These are phyloP conservation scores for Leptarthrus brevirostris DNA, from an alignment of 2,888 invertebrate genomes.

Conservation along the genomic window DNA sequence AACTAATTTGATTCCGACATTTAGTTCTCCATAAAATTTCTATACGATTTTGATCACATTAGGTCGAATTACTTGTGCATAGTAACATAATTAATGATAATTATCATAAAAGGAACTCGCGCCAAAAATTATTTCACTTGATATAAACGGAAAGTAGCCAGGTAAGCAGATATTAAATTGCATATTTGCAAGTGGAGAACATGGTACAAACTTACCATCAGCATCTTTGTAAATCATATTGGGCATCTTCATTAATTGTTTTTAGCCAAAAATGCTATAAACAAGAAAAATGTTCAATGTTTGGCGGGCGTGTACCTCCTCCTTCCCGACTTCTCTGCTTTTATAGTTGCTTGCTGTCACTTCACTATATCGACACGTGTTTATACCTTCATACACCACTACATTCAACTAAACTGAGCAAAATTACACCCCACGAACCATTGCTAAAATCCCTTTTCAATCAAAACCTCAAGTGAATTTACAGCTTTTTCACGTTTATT, in stretches of 20 bases:
- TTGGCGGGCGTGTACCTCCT: neutral
- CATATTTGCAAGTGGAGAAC: too few species aligned
- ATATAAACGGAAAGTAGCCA: too few species aligned
- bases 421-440: neutral
- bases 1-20: too few species aligned
- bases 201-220: slow-evolving; percentile 39
- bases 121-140: neutral
- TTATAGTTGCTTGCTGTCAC: neutral
- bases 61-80: too few species aligned
- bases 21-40: too few species aligned
- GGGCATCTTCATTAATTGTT: neutral
- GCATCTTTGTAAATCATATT: slow-evolving; percentile 23
- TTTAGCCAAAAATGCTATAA: neutral
- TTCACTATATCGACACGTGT: neutral
- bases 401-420: neutral
- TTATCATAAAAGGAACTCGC: too few species aligned
- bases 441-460: too few species aligned
- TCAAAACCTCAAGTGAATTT: too few species aligned
- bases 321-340: neutral
- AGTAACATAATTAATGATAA: too few species aligned
- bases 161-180: too few species aligned
- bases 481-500: too few species aligned
- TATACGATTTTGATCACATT: too few species aligned
- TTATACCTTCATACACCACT: neutral
- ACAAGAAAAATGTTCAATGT: neutral